phyloP scores from a whole-genome alignment of 2,888 invertebrate species.

The Eledona agricola region DNA sequence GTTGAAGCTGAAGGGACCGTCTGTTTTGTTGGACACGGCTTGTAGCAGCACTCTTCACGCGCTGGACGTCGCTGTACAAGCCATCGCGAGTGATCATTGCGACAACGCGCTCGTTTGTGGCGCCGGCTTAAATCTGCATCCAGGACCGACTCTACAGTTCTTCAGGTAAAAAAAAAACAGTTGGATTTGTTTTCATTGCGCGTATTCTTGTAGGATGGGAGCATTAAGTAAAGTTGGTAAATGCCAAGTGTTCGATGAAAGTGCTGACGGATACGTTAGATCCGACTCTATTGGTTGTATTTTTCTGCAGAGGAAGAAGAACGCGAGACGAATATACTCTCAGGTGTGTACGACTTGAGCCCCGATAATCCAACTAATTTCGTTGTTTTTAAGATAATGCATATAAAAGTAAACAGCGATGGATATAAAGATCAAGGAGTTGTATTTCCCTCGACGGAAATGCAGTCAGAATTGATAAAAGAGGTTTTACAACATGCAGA shows the following conservation, averaged over 20 bases:
- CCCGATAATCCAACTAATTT: slow-evolving; percentile 12
- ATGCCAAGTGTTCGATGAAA: slow-evolving; percentile 90
- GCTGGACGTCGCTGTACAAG: slow-evolving; percentile 80
- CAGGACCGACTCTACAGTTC: slow-evolving; percentile 89
- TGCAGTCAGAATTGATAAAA: slow-evolving; percentile 69
- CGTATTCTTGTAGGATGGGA: slow-evolving; percentile 65
- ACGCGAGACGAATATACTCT: slow-evolving; percentile 65
- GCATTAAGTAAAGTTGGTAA: slow-evolving; percentile 85
- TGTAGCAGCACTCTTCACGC: slow-evolving; percentile 94
- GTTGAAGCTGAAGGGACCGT: slow-evolving; percentile 88
- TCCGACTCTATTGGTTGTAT: slow-evolving; percentile 79
- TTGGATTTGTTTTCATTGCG: neutral
- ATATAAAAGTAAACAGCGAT: neutral
- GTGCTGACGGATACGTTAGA: slow-evolving; percentile 84
- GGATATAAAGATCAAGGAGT: slow-evolving; percentile 59
- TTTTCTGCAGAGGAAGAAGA: slow-evolving; percentile 73
- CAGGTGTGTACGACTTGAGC: too few species aligned
- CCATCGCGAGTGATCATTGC: slow-evolving; percentile 81
- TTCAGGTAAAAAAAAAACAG: slow-evolving; percentile 65
- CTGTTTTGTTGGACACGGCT: slow-evolving; percentile 89
- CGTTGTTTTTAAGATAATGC: slow-evolving; percentile 1
- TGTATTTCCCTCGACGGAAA: slow-evolving; percentile 61
- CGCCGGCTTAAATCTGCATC: slow-evolving; percentile 85
- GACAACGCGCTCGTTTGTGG: slow-evolving; percentile 92
- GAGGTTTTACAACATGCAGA: slow-evolving; percentile 76